Conservation (phyloP, 2,888 invertebrate genomes). For the Zhuqinia jingwanae region DNA sequence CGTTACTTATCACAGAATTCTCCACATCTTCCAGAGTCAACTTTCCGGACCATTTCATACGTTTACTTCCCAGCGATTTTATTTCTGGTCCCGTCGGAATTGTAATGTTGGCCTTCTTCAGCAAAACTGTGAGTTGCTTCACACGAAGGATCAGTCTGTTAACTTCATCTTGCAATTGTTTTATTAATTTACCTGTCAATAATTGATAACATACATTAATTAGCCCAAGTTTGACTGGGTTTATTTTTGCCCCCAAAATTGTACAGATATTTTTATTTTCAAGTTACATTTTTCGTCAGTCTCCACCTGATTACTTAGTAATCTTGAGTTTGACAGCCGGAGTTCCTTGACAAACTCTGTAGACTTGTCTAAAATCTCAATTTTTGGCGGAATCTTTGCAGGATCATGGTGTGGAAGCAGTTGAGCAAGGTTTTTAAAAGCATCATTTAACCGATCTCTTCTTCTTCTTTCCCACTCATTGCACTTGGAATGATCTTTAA, state of each 20-base stretch:
- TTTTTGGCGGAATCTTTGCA: conserved; percentile 76
- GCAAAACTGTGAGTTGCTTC: conserved; percentile 76
- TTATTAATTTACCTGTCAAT: conserved; percentile 76
- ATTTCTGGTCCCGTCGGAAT: conserved; percentile 78
- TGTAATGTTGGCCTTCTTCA: conserved; percentile 76
- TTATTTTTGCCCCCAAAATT: too few species aligned
- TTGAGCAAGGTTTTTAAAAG: conserved; percentile 76
- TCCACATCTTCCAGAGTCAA: conserved; percentile 67
- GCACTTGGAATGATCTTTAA: conserved; percentile 74
- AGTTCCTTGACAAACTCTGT: conserved; percentile 78
- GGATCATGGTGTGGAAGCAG: conserved; percentile 78
- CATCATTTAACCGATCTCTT: conserved; percentile 77
- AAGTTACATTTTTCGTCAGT: conserved; percentile 77
- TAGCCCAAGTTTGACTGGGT: too few species aligned
- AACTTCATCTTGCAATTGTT: conserved; percentile 78
- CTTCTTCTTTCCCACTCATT: conserved; percentile 78
- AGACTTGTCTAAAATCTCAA: conserved; percentile 75
- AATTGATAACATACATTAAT: background rate
- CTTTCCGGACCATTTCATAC: conserved; percentile 73
- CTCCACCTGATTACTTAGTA: conserved; percentile 75
- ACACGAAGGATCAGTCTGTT: conserved; percentile 78
- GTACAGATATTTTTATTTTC: too few species aligned
- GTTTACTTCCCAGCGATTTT: conserved; percentile 72
- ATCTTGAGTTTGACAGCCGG: conserved; percentile 77
- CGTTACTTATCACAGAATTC: conserved; percentile 51